Conservation (phyloP, 2,113 vertebrate species). For the Laterallus jamaicensis region DNA sequence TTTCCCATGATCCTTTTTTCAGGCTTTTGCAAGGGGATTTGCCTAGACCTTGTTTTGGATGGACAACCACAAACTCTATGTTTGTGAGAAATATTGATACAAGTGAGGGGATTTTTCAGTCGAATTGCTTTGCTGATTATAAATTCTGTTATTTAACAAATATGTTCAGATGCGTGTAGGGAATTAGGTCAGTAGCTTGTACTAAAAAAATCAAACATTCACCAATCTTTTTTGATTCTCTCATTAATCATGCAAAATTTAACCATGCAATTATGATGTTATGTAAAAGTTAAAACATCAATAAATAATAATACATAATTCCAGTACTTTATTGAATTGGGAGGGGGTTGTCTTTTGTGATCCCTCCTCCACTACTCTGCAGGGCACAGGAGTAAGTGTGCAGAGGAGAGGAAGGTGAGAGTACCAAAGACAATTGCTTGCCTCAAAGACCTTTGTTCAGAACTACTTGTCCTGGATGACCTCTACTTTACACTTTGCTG, state of each 20-base stretch:
- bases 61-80: not conserved
- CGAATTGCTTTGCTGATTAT: not conserved
- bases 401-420: not conserved
- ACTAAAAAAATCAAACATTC: not conserved
- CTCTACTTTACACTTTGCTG: not conserved
- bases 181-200: not conserved
- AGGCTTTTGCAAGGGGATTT: not conserved
- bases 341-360: accelerated
- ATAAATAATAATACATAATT: not conserved
- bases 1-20: not conserved
- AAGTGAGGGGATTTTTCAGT: not conserved
- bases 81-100: not conserved
- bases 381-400: not conserved
- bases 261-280: not conserved
- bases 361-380: not conserved
- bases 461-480: not conserved
- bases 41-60: not conserved
- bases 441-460: not conserved
- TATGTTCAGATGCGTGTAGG: not conserved
- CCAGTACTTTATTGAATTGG: not conserved
- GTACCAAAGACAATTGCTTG: not conserved
- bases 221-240: not conserved
- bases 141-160: not conserved
- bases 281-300: not conserved
- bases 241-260: slow-evolving; percentile 1